Evolutionary conservation across 2,113 vertebrate species (phyloP).

Genomic region (Carollia perspicillata): DNA sequence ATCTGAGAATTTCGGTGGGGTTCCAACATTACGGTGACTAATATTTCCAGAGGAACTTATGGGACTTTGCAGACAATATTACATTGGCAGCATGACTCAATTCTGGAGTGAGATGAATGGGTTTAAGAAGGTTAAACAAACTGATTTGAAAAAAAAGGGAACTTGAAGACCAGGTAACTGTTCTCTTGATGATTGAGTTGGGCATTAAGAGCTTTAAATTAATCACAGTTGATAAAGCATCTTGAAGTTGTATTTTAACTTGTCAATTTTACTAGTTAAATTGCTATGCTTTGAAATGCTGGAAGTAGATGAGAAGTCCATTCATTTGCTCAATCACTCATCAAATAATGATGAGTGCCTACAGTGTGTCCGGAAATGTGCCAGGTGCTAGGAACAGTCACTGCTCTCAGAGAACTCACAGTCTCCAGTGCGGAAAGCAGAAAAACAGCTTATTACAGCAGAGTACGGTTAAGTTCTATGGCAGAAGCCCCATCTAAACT

Average conservation of each 20-base stretch:
- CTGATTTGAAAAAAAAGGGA: not conserved
- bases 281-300: not conserved
- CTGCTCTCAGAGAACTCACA: not conserved
- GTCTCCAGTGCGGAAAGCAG: not conserved
- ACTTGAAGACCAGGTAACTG: not conserved
- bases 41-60: conserved; percentile 2
- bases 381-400: not conserved
- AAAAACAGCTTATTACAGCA: not conserved
- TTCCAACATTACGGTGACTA: not conserved
- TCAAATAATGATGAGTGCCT: not conserved
- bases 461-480: not conserved
- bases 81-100: not conserved
- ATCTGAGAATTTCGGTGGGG: not conserved
- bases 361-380: not conserved
- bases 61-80: not conserved
- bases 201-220: not conserved
- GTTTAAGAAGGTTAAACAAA: not conserved
- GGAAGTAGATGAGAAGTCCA: not conserved
- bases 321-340: not conserved
- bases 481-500: not conserved
- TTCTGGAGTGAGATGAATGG: not conserved
- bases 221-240: not conserved
- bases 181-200: not conserved
- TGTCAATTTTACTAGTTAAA: not conserved
- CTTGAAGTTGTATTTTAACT: not conserved